Percentiles rank a stretch among this genome's conserved stretches.
phyloP scores from a whole-genome alignment of 2,113 vertebrate genomes.

The Thinocorus orbignyianus region DNA sequence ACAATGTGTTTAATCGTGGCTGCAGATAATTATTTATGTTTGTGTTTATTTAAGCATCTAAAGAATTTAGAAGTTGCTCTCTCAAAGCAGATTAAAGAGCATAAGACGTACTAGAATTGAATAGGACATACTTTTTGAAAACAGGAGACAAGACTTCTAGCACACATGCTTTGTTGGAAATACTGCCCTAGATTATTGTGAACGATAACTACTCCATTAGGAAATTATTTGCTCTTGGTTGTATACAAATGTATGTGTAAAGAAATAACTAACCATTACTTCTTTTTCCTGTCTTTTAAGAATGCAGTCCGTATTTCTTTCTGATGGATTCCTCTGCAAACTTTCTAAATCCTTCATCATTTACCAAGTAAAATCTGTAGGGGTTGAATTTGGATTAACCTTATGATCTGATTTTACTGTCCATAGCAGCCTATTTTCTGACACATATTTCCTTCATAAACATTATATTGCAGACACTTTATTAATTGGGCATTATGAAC shows the following conservation, averaged over 20 bases:
- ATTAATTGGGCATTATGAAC: background rate
- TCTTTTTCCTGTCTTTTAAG: background rate
- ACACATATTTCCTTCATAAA: background rate
- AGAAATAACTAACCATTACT: background rate
- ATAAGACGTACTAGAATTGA: background rate
- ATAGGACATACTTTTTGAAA: background rate
- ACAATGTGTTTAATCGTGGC: background rate
- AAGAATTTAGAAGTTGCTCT: background rate
- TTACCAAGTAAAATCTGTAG: background rate
- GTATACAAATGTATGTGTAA: background rate
- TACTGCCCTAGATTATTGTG: background rate
- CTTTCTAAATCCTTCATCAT: background rate
- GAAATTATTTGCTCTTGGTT: background rate
- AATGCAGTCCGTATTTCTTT: background rate
- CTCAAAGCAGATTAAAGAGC: background rate
- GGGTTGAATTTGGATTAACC: background rate
- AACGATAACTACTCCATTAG: background rate
- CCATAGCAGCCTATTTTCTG: background rate
- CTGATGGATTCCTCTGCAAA: background rate
- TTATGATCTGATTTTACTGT: background rate
- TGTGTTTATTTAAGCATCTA: background rate
- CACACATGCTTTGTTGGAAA: rapidly evolving
- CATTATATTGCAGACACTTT: background rate
- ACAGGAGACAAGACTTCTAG: background rate
- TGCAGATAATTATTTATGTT: background rate